Conservation (phyloP, 2,888 invertebrate genomes). For the Perdita meconis region DNA sequence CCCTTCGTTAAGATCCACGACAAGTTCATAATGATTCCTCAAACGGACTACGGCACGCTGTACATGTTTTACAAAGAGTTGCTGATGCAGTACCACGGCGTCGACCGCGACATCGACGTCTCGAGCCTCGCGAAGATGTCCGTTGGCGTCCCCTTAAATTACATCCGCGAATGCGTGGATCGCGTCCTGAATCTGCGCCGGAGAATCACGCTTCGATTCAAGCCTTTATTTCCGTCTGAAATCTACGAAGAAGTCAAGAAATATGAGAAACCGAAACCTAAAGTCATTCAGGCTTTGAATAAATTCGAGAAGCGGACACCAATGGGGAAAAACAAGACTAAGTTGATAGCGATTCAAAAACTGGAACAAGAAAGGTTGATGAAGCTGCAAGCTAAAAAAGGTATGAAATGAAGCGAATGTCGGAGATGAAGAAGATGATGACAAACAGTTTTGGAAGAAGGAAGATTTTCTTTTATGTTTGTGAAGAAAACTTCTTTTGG, state of each 20-base stretch:
- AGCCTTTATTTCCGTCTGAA: slow-evolving; percentile 86
- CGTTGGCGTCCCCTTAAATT: slow-evolving; percentile 85
- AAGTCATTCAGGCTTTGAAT: slow-evolving; percentile 57
- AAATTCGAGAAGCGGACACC: slow-evolving; percentile 72
- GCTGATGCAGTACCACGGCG: slow-evolving; percentile 87
- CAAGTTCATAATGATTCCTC: slow-evolving; percentile 86
- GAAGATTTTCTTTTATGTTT: no score
- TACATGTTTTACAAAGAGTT: slow-evolving; percentile 86
- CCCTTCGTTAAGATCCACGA: slow-evolving; percentile 87
- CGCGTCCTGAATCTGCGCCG: slow-evolving; percentile 85
- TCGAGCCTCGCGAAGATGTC: slow-evolving; percentile 86
- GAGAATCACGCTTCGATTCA: slow-evolving; percentile 85
- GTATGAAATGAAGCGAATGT: not conserved
- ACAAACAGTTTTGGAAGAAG: no score
- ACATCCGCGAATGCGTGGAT: slow-evolving; percentile 84
- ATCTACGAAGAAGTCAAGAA: slow-evolving; percentile 85
- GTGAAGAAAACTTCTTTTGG: no score
- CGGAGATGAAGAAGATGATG: no score
- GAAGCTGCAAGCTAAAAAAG: not conserved
- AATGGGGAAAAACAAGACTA: slow-evolving; percentile 62
- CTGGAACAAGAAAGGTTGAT: not conserved
- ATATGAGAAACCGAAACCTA: slow-evolving; percentile 64
- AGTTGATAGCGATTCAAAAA: slow-evolving; percentile 43
- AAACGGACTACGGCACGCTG: slow-evolving; percentile 87
- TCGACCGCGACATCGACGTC: slow-evolving; percentile 87